Percentiles rank a stretch among this genome's conserved stretches.
phyloP scores from a whole-genome alignment of 30 jellyfish, hydroid and myxozoan genomes.

The Sanderia malayensis region DNA sequence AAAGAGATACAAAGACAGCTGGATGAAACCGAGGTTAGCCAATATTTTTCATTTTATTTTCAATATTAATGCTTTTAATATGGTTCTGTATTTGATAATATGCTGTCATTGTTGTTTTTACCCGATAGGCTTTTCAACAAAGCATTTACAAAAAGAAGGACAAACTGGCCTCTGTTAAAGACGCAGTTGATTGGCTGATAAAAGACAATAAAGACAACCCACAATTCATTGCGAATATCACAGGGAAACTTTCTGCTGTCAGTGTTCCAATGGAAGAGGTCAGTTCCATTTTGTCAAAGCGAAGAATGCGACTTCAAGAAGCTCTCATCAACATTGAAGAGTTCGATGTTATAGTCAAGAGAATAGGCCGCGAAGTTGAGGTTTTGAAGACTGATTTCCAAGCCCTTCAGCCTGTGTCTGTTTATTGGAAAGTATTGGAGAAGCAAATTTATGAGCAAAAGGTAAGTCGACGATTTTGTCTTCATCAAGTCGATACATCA shows the following conservation, averaged over 20 bases:
- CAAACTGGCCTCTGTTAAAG: conserved; percentile 66
- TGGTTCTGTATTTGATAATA: too few species aligned
- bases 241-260: conserved; percentile 60
- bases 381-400: conserved; percentile 18
- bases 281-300: conserved; percentile 49
- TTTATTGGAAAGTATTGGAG: conserved; percentile 72
- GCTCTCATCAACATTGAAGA: conserved; percentile 68
- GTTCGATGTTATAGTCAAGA: conserved; percentile 58
- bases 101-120: too few species aligned
- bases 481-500: too few species aligned
- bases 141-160: conserved; percentile 59
- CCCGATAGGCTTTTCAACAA: conserved; percentile 56
- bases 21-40: conserved; percentile 57
- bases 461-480: too few species aligned
- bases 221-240: conserved; percentile 69
- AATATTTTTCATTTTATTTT: too few species aligned
- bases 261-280: conserved; percentile 67
- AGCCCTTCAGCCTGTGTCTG: conserved; percentile 58
- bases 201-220: conserved; percentile 80
- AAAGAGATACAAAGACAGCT: conserved; percentile 79
- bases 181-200: conserved; percentile 70
- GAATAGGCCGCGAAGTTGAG: conserved; percentile 51
- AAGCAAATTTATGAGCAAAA: conserved; percentile 52
- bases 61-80: too few species aligned
- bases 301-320: conserved; percentile 62